Conservation (phyloP, 2,113 vertebrate genomes). For the Protobothrops mucrosquamatus region DNA sequence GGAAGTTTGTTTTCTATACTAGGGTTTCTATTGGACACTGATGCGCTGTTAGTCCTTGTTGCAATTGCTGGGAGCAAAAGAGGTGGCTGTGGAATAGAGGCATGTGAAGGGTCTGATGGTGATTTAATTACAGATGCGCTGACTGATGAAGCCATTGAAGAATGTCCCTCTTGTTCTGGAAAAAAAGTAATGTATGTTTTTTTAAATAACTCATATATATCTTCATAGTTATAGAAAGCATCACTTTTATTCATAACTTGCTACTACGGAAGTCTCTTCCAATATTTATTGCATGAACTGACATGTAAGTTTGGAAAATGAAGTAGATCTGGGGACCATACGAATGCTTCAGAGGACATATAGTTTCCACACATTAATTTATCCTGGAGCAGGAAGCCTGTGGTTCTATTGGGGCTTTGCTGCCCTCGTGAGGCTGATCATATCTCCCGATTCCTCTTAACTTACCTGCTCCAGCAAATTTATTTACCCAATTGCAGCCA, state of each 20-base stretch:
- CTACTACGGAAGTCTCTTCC: background rate
- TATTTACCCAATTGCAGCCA: background rate
- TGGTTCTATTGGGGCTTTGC: background rate
- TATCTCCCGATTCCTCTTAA: background rate
- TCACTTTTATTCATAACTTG: background rate
- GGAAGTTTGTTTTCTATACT: constrained; percentile 78
- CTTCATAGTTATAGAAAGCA: constrained; percentile 24
- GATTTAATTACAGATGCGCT: constrained; percentile 81
- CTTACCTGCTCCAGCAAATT: background rate
- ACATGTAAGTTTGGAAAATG: background rate
- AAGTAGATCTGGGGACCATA: background rate
- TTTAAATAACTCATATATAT: background rate
- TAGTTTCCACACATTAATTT: background rate
- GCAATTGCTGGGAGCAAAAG: constrained; percentile 78
- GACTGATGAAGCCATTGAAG: constrained; percentile 73
- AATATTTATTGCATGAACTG: background rate
- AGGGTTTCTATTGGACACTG: constrained; percentile 73
- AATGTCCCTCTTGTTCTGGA: constrained; percentile 72
- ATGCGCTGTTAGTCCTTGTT: constrained; percentile 75
- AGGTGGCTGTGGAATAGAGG: constrained; percentile 76
- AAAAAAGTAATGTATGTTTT: constrained; percentile 40
- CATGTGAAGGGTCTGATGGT: constrained; percentile 75
- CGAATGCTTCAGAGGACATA: background rate
- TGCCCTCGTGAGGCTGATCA: background rate
- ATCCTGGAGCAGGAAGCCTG: background rate